A percentile compares a stretch with the other conserved stretches of the same genome.
These are phyloP conservation scores for Fulmarus glacialis DNA, from an alignment of 2,113 vertebrate genomes.

Conservation along the genomic window DNA sequence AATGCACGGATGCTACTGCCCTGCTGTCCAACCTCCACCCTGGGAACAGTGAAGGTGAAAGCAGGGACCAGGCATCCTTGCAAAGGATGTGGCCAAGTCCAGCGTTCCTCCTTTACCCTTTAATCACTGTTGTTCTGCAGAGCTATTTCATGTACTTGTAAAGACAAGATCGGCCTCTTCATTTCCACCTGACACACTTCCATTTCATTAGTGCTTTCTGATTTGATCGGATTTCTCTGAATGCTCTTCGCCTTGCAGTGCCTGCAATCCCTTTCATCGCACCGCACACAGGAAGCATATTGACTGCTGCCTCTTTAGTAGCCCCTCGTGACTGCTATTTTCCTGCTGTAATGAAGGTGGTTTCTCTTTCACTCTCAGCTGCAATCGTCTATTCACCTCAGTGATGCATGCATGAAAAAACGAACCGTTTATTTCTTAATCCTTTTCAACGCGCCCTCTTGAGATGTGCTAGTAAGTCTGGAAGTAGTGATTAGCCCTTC, in stretches of 20 bases:
- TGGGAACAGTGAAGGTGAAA: neutral
- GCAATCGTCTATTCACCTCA: neutral
- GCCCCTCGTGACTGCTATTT: constrained; percentile 45
- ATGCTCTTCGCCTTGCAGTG: neutral
- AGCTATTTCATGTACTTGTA: neutral
- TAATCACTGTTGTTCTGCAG: neutral
- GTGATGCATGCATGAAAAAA: neutral
- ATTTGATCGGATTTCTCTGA: neutral
- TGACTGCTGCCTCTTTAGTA: constrained; percentile 36
- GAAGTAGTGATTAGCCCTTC: constrained; percentile 40
- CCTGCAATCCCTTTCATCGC: neutral
- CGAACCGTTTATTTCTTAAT: neutral
- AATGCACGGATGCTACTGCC: rapidly evolving
- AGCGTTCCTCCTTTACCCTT: neutral
- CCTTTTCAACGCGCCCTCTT: neutral
- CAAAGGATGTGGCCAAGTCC: neutral
- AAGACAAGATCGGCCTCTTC: constrained; percentile 27
- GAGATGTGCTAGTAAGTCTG: constrained; percentile 5
- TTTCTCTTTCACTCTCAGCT: constrained; percentile 24
- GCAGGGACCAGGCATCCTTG: neutral
- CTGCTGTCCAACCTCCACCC: neutral
- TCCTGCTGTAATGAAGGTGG: constrained; percentile 34
- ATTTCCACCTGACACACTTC: constrained; percentile 7
- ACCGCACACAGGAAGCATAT: neutral
- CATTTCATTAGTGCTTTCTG: constrained; percentile 24